Evolutionary conservation across 2,797 vertebrate genomes (phyloP).

Genomic region (Neostethus bicornis): DNA sequence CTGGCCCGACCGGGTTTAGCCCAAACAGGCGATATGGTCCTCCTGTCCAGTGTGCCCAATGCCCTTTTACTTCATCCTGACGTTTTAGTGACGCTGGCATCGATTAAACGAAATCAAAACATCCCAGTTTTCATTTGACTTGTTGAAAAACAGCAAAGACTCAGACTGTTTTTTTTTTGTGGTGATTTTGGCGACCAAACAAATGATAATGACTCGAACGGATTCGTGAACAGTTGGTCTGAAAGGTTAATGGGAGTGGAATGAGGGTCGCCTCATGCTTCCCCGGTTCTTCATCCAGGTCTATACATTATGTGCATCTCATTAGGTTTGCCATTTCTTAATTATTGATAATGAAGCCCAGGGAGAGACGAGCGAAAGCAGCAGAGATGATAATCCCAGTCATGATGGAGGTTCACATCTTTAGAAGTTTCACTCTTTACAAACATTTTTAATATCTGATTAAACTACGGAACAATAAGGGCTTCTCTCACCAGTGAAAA

Average conservation of each 20-base stretch:
- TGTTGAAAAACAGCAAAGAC: slow-evolving; percentile 39
- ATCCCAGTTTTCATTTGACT: no score
- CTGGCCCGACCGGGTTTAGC: no score
- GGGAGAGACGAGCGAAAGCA: slow-evolving; percentile 63
- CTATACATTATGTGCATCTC: slow-evolving; percentile 6
- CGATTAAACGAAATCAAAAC: no score
- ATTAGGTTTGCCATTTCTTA: slow-evolving; percentile 76
- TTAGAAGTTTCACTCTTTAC: slow-evolving; percentile 21
- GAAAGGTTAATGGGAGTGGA: slow-evolving; percentile 74
- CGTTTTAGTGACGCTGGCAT: no score
- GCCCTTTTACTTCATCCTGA: no score
- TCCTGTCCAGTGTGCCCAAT: no score
- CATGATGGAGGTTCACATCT: no score
- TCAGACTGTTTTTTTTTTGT: slow-evolving; percentile 30
- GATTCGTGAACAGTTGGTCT: slow-evolving; percentile 41
- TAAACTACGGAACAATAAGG: no score
- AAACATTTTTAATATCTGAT: no score
- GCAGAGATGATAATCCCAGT: slow-evolving; percentile 65
- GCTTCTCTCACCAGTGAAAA: no score
- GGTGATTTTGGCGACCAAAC: slow-evolving; percentile 44
- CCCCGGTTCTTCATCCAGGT: slow-evolving; percentile 33
- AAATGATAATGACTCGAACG: slow-evolving; percentile 64
- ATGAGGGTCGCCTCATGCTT: slow-evolving; percentile 53
- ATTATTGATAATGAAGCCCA: slow-evolving; percentile 78
- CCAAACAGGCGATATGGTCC: no score